Evolutionary conservation across 2,797 vertebrate species (phyloP).

Genomic region (Dromococcyx pavoninus): DNA sequence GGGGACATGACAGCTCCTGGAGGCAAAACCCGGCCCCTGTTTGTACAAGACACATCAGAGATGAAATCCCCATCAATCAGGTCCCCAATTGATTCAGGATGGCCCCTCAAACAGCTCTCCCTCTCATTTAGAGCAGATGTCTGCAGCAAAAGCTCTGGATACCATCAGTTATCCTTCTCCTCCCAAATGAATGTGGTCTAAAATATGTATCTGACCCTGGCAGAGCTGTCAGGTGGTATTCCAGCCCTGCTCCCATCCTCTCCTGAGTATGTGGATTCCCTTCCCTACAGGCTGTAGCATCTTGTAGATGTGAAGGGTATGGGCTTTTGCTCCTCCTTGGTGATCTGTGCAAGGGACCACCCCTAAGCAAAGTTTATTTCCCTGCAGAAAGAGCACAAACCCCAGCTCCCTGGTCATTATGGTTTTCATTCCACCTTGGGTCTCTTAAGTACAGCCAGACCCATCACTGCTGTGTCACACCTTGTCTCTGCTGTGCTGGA

Average conservation of each 20-base stretch:
- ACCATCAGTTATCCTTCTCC: not conserved
- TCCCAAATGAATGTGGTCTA: not conserved
- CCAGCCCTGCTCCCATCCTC: not conserved
- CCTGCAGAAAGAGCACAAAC: not conserved
- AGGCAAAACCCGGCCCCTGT: not conserved
- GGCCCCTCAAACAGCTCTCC: not conserved
- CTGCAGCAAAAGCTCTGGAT: not conserved
- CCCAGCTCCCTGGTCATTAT: not conserved
- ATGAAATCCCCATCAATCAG: not conserved
- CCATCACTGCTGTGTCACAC: not conserved
- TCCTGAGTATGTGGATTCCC: not conserved
- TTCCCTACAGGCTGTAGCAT: not conserved
- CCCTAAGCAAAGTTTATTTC: not conserved
- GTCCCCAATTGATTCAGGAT: accelerated
- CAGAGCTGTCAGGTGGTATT: not conserved
- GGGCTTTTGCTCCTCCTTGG: not conserved
- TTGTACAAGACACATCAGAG: not conserved
- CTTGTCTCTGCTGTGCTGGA: not conserved
- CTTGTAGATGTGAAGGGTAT: not conserved
- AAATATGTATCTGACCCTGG: not conserved
- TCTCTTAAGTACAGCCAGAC: not conserved
- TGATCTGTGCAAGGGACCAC: not conserved
- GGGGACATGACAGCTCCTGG: not conserved
- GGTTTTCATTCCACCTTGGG: not conserved
- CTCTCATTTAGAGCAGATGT: accelerated